Base-by-base conservation (phyloP, 2,113 vertebrate genomes). In the Corythornis cristatus region DNA sequence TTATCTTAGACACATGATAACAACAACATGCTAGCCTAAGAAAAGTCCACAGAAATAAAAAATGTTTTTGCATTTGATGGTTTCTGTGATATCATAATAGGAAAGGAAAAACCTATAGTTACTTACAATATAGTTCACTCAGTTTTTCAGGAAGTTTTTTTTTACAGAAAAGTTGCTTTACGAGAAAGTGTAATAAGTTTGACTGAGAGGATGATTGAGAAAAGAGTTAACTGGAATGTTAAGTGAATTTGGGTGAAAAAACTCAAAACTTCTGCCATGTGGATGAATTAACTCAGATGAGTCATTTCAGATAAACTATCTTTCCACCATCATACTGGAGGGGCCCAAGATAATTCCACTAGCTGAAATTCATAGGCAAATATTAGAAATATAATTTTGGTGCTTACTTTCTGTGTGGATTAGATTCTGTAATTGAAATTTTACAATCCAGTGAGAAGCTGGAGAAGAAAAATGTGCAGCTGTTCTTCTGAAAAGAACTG, bases 171-270 rank as follows among this genome's bases (percentile, higher is more conserved):
- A 19, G 16, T n/a, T n/a, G 31, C n/a, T 56, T 31, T 31, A n/a
- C 29, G n/a, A 56, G 29, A 56, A 56, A 61, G 20, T 85, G 33
- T 28, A 83, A 17, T 31, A 79, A 82, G 76, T 84, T 40, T 93
- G 26, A 65, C 14, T 87, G 5, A 54, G 21, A 7, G 19, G 37
- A 58, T 1, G 2, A 82, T 0, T 57, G 31, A 93, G 66, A 87
- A 89, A 87, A 7, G 86, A 89, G 40, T 78, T 77, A 84, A 19
- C n/a, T 54, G 19, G 35, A 85, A 79, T 50, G 19, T 40, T 82
- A 89, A 77, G 15, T 58, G 51, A 92, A 78, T 29, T 46, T 87
- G 29, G 8, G 21, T 68, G 42, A 75, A 91, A 67, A 81, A 68
- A 9, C 0, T 2, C 3, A 31, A 31, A 31, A 18, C 26, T 62